These are phyloP conservation scores for Yasuhikotakia modesta DNA, from an alignment of 2,797 vertebrate species.

Conservation along the genomic window DNA sequence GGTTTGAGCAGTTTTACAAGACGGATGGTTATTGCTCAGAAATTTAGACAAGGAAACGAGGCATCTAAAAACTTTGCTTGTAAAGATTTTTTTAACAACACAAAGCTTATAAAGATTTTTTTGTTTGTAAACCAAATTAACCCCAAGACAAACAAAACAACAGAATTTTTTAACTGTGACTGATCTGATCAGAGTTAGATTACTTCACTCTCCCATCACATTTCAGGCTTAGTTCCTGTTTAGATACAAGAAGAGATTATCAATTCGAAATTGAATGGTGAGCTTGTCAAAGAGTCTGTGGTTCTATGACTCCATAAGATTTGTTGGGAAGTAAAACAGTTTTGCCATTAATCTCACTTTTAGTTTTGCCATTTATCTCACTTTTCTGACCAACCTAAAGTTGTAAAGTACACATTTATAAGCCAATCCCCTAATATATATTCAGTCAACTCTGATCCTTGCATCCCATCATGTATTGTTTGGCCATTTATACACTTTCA, in stretches of 20 bases:
- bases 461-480: neutral
- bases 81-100: slow-evolving; percentile 24
- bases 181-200: neutral
- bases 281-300: slow-evolving; percentile 7
- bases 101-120: slow-evolving; percentile 13
- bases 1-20: slow-evolving; percentile 28
- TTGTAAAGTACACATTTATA: neutral
- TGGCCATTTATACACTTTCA: neutral
- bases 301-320: slow-evolving; percentile 9
- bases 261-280: neutral
- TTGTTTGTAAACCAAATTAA: slow-evolving; percentile 23
- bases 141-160: slow-evolving; percentile 11
- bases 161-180: neutral
- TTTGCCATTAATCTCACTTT: neutral
- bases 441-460: neutral
- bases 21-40: slow-evolving; percentile 33
- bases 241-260: neutral
- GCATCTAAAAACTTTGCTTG: neutral
- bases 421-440: neutral
- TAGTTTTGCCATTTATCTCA: neutral
- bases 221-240: neutral
- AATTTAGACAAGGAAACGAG: slow-evolving; percentile 38
- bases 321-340: neutral
- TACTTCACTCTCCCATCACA: slow-evolving; percentile 8
- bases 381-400: neutral